Base-by-base conservation (phyloP, 2,113 vertebrate genomes). In the Ptychochromis oligacanthus region DNA sequence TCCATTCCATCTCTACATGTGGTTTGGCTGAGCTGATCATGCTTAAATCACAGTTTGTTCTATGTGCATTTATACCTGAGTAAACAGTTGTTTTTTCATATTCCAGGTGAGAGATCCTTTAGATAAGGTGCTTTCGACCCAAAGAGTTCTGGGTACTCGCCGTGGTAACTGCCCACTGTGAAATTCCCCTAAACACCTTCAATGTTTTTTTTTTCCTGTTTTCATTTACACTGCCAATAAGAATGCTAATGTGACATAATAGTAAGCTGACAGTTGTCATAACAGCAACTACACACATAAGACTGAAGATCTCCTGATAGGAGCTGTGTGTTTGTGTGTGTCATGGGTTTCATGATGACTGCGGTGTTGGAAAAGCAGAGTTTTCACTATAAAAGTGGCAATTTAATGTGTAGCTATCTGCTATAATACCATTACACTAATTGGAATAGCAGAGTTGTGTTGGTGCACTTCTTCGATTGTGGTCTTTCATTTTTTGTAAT, bases 161-260 rank as follows among this genome's bases (percentile, higher is more conserved):
- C 7, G 36, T 6, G 36, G 8, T 36, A 36, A 36, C 36, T 36
- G 36, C 36, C 6, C 8, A 36, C 36, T 36, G 36, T 6, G 36
- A 36, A 36, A 36, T 6, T 36, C 8, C 26, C 26, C 46, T 31
- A 26, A 72, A 46, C 67, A 72, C 67, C 31, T 72, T 34, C 46
- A 54, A 28, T 14, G 31, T 2, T 31, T 54, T 72, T 31, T 54
- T 72, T 72, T 72, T 34, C 67, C n/a, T 31, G 46, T 72, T 52
- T 72, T 24, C 26, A n/a, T n/a, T 72, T 54, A 13, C 46, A 54
- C 24, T n/a, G 26, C 67, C 46, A 72, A 49, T 34, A n/a, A 26
- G 26, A 72, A 72, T 72, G 67, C 67, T 72, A 72, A 72, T 72
- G 67, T 72, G 67, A 52, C 46, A 52, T 72, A 72, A 72, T 4